Percentiles rank a stretch among this genome's conserved stretches.
phyloP scores from a whole-genome alignment of 2,888 invertebrate species.

The Julus scandinavius region DNA sequence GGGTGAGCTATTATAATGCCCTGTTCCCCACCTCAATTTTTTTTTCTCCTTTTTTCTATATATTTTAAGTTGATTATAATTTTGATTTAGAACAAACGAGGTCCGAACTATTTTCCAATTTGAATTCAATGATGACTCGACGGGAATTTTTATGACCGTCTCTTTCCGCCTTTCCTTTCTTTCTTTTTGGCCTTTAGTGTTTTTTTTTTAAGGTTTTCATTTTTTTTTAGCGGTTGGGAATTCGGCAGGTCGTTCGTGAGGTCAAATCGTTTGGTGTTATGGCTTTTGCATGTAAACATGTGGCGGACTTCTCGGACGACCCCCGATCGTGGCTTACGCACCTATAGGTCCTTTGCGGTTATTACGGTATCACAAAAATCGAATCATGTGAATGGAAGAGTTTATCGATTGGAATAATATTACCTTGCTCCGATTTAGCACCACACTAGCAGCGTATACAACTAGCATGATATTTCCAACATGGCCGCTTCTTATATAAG shows the following conservation, averaged over 20 bases:
- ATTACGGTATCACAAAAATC: too few species aligned
- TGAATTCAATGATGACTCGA: slow-evolving; percentile 33
- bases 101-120: slow-evolving; percentile 8
- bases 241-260: slow-evolving; percentile 7
- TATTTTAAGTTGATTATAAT: slow-evolving; percentile 12
- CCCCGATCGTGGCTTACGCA: too few species aligned
- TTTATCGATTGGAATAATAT: too few species aligned
- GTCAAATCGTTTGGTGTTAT: not conserved
- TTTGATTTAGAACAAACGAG: slow-evolving; percentile 33
- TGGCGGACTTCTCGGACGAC: not conserved
- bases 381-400: too few species aligned
- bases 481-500: too few species aligned
- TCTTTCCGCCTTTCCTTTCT: slow-evolving; percentile 27
- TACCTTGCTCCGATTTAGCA: too few species aligned
- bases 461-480: too few species aligned
- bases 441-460: too few species aligned
- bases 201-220: not conserved
- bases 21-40: not conserved
- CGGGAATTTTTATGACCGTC: slow-evolving; percentile 7
- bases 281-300: not conserved
- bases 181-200: slow-evolving; percentile 11
- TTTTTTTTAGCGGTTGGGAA: not conserved
- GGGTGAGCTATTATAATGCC: not conserved
- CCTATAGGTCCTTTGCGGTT: too few species aligned
- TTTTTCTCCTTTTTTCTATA: not conserved